These are phyloP conservation scores for Philaethria dido DNA, from an alignment of 2,888 invertebrate genomes.

Conservation along the genomic window DNA sequence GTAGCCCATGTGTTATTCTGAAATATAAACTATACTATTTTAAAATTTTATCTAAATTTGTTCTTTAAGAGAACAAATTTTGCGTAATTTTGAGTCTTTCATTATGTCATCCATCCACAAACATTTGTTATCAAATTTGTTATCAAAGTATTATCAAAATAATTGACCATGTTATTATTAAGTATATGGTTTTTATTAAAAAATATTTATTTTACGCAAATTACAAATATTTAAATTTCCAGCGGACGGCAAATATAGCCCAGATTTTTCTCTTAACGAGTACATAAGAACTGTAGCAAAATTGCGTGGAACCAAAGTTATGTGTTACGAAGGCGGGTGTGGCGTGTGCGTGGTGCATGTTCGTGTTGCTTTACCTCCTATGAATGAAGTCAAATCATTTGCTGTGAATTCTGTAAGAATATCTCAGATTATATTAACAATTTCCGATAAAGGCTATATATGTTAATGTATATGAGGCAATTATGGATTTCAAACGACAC, in stretches of 20 bases:
- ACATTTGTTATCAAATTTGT: too few species aligned
- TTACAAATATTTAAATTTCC: slow-evolving; percentile 31
- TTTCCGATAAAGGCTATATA: not conserved
- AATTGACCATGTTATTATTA: too few species aligned
- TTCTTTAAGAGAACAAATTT: too few species aligned
- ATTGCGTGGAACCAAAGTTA: slow-evolving; percentile 87
- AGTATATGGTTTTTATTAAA: not conserved
- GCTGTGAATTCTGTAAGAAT: slow-evolving; percentile 85
- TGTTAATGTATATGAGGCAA: too few species aligned
- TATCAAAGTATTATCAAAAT: too few species aligned
- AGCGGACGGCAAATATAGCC: slow-evolving; percentile 68
- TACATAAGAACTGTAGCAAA: slow-evolving; percentile 85
- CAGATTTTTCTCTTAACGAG: slow-evolving; percentile 85
- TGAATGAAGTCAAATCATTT: slow-evolving; percentile 69
- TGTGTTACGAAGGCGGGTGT: slow-evolving; percentile 90
- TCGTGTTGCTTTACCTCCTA: slow-evolving; percentile 67
- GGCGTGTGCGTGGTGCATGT: slow-evolving; percentile 86
- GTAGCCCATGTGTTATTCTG: too few species aligned
- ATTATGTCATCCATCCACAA: too few species aligned
- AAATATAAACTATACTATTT: too few species aligned
- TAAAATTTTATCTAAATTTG: too few species aligned
- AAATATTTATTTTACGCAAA: not conserved
- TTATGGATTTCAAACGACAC: too few species aligned
- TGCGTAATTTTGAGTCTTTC: too few species aligned
- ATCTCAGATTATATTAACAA: not conserved